phyloP scores from a whole-genome alignment of 1,140 invertebrate species.

The Ptiloglossa arizonensis region DNA sequence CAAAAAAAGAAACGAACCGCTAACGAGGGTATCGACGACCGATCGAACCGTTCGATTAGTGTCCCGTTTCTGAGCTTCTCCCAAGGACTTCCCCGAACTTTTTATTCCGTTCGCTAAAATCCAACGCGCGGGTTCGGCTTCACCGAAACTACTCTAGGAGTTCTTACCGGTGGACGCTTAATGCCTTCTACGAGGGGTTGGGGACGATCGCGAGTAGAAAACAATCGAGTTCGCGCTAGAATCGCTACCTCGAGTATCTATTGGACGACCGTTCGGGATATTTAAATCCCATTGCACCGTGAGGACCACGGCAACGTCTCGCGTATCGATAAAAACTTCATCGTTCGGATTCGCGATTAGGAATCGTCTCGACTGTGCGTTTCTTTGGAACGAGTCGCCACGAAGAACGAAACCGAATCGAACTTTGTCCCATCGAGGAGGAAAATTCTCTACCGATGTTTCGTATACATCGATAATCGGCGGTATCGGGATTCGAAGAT shows the following conservation, averaged over 20 bases:
- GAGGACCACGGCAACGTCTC: no score
- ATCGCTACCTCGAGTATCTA: not conserved
- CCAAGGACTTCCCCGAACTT: not conserved
- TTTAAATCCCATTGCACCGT: not conserved
- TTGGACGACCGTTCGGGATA: no score
- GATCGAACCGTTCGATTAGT: slow-evolving; percentile 54
- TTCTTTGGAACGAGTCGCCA: no score
- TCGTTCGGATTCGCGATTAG: no score
- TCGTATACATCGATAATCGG: no score
- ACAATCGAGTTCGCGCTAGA: not conserved
- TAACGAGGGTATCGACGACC: slow-evolving; percentile 59
- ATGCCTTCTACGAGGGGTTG: not conserved
- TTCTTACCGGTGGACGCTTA: not conserved
- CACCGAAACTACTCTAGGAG: not conserved
- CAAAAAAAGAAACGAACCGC: slow-evolving; percentile 23
- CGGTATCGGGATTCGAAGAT: no score
- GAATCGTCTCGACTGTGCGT: no score
- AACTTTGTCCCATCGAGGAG: no score
- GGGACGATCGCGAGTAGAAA: not conserved
- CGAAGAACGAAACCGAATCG: no score
- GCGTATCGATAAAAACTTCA: no score
- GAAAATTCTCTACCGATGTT: no score
- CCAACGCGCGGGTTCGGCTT: not conserved
- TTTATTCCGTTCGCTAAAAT: slow-evolving; percentile 15
- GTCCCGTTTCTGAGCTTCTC: not conserved